These are phyloP conservation scores for Drosophila sucinea DNA, from an alignment of 1,140 invertebrate species.

Conservation along the genomic window DNA sequence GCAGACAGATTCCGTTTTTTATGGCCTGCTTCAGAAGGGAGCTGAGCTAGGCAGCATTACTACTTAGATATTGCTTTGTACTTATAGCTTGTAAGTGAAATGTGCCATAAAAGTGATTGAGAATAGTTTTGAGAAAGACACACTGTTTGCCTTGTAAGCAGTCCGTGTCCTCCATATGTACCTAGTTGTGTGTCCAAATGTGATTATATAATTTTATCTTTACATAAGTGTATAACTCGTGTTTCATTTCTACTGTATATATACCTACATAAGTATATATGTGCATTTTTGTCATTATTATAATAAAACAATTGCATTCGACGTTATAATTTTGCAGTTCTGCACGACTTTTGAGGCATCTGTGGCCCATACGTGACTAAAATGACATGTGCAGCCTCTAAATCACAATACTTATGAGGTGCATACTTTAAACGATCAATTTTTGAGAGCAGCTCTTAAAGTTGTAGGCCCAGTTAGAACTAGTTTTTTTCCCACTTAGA, in stretches of 20 bases:
- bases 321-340: no score
- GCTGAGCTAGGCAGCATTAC: conserved; percentile 21
- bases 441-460: background rate
- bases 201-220: conserved; percentile 2
- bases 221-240: background rate
- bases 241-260: background rate
- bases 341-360: background rate
- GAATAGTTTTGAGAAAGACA: background rate
- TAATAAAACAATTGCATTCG: background rate
- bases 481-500: no score
- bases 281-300: background rate
- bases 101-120: conserved; percentile 29
- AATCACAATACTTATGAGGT: background rate
- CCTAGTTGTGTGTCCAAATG: conserved; percentile 5
- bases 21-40: conserved; percentile 83
- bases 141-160: background rate
- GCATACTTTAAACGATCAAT: background rate
- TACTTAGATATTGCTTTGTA: conserved; percentile 13
- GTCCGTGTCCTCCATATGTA: background rate
- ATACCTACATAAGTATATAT: background rate
- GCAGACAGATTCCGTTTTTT: conserved; percentile 84
- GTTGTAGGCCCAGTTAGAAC: no score
- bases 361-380: background rate
- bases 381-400: background rate
- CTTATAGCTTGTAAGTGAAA: conserved; percentile 7